Evolutionary conservation across 2,797 vertebrate species (phyloP).

Genomic region (Rhinogobio ventralis): DNA sequence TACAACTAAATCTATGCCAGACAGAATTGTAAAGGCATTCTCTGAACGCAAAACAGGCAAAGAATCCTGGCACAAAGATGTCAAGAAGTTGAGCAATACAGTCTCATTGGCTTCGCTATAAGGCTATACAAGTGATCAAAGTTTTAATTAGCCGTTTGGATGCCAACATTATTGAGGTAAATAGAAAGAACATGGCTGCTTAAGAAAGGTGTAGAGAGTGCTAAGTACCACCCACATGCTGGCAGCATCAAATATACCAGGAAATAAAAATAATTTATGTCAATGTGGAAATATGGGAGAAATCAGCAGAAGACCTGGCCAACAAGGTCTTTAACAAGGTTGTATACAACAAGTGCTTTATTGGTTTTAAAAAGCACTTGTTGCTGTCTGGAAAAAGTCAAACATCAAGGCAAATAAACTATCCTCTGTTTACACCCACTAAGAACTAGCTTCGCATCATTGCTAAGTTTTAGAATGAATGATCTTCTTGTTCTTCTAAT

Average conservation of each 20-base stretch:
- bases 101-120: conserved; percentile 13
- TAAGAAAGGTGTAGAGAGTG: conserved; percentile 20
- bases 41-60: background rate
- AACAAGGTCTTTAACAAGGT: too few species aligned
- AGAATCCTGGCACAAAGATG: background rate
- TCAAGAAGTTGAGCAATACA: conserved; percentile 6
- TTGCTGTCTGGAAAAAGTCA: background rate
- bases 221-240: conserved; percentile 19
- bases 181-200: conserved; percentile 18
- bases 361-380: background rate
- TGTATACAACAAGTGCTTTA: too few species aligned
- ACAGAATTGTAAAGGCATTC: conserved; percentile 17
- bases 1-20: conserved; percentile 29
- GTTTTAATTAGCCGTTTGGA: conserved; percentile 59
- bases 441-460: background rate
- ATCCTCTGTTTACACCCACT: background rate
- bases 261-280: conserved; percentile 19
- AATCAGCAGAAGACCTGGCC: background rate
- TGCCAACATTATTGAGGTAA: conserved; percentile 49
- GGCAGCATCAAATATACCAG: conserved; percentile 14
- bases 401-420: background rate
- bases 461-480: background rate
- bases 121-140: conserved; percentile 35
- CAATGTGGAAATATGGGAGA: background rate
- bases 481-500: conserved; percentile 22